phyloP scores from a whole-genome alignment of 2,888 invertebrate genomes.

The Brenthis hecate region DNA sequence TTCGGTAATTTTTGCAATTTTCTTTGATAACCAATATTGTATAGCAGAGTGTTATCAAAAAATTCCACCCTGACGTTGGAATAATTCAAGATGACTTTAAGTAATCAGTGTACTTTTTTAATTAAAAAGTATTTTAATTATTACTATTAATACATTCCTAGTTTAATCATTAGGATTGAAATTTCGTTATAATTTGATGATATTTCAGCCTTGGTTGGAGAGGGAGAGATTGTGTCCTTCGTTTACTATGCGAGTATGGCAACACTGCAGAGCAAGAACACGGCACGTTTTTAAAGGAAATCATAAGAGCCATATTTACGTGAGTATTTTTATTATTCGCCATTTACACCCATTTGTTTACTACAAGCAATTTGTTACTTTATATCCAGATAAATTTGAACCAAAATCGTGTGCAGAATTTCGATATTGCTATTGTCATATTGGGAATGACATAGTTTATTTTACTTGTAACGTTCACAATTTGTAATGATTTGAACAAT shows the following conservation, averaged over 20 bases:
- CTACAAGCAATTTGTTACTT: constrained; percentile 20
- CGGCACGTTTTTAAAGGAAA: constrained; percentile 84
- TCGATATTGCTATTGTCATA: background rate
- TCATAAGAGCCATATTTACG: constrained; percentile 85
- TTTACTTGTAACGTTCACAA: background rate
- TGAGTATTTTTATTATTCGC: constrained; percentile 62
- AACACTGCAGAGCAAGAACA: constrained; percentile 68
- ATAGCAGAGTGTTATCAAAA: too few relatives aligned
- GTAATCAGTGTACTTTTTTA: too few relatives aligned
- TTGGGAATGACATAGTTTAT: background rate
- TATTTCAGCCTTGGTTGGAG: constrained; percentile 72
- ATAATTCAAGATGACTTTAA: too few relatives aligned
- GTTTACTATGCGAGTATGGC: constrained; percentile 83
- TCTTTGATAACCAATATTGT: too few relatives aligned
- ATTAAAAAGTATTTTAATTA: too few relatives aligned
- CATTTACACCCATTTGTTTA: constrained; percentile 29
- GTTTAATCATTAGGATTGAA: too few relatives aligned
- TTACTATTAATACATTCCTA: too few relatives aligned
- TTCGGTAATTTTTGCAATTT: too few relatives aligned
- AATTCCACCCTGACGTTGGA: too few relatives aligned
- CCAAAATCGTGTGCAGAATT: constrained; percentile 12
- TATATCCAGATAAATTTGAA: constrained; percentile 17
- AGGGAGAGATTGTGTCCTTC: constrained; percentile 84
- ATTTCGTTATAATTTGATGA: background rate
- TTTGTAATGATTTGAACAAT: background rate